Evolutionary conservation across 2,113 vertebrate species (phyloP).

Genomic region (Chionomys nivalis): DNA sequence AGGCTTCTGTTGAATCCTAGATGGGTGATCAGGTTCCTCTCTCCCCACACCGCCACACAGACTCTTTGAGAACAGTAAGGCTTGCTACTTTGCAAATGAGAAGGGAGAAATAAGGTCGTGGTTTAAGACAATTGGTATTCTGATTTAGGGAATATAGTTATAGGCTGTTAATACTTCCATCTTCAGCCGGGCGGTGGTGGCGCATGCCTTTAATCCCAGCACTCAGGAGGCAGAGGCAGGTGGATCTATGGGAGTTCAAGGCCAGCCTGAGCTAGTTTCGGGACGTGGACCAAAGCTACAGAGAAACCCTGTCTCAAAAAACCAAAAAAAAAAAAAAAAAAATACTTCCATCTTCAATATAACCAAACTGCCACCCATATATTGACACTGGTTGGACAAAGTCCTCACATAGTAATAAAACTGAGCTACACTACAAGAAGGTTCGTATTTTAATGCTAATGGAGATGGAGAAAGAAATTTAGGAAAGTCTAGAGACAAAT

Average conservation of each 20-base stretch:
- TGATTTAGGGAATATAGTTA: background rate
- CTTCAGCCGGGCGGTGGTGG: too few relatives aligned
- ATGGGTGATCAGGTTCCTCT: background rate
- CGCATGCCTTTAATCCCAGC: too few relatives aligned
- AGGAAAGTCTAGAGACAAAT: background rate
- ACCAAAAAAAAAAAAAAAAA: too few relatives aligned
- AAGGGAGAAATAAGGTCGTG: slow-evolving; percentile 19
- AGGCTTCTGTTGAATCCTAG: slow-evolving; percentile 55
- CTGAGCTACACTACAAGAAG: background rate
- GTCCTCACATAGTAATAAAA: background rate
- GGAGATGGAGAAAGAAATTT: background rate
- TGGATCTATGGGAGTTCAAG: too few relatives aligned
- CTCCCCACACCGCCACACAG: background rate
- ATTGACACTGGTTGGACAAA: background rate
- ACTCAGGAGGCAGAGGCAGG: too few relatives aligned
- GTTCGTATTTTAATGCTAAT: background rate
- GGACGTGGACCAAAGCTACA: too few relatives aligned
- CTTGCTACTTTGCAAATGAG: slow-evolving; percentile 9
- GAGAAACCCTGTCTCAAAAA: too few relatives aligned
- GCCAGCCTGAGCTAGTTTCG: too few relatives aligned
- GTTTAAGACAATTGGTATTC: slow-evolving; percentile 12
- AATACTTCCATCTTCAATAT: slow-evolving; percentile 1
- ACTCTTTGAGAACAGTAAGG: background rate
- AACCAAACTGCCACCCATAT: background rate
- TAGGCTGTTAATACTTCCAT: background rate